These are phyloP conservation scores for Caenorhabditis sp. DNA, from an alignment of 2,888 invertebrate genomes.

Conservation along the genomic window DNA sequence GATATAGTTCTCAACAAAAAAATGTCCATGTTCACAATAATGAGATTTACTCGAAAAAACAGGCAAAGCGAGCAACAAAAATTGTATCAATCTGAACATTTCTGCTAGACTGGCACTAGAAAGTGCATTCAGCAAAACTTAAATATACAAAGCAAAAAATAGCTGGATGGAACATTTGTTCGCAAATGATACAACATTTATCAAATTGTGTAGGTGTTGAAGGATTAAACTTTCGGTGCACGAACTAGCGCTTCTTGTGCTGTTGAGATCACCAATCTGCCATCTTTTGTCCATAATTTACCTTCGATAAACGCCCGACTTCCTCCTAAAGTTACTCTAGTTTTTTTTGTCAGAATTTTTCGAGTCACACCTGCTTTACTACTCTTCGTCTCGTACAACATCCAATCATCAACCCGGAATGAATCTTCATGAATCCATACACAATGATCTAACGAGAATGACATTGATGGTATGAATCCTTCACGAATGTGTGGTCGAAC, in stretches of 20 bases:
- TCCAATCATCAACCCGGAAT: constrained; percentile 60
- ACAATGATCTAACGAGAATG: constrained; percentile 58
- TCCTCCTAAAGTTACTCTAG: too few relatives aligned
- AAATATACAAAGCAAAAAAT: neutral
- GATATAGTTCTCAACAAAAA: constrained; percentile 45
- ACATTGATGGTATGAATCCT: constrained; percentile 59
- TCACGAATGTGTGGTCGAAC: constrained; percentile 56
- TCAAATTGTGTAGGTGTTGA: neutral
- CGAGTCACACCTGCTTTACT: constrained; percentile 53
- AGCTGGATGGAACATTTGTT: neutral
- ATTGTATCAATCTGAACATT: neutral
- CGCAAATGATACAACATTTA: neutral
- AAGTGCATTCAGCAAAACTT: neutral
- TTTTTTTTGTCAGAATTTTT: too few relatives aligned
- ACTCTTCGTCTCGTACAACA: constrained; percentile 59
- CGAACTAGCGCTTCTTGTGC: constrained; percentile 52
- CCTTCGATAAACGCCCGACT: constrained; percentile 59
- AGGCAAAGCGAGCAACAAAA: neutral
- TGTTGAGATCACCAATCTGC: constrained; percentile 54
- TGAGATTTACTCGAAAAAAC: constrained; percentile 11
- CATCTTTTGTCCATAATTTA: constrained; percentile 59
- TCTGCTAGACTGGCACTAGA: neutral
- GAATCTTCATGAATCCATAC: constrained; percentile 59
- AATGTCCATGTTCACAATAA: constrained; percentile 25
- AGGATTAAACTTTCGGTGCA: constrained; percentile 18